Base-by-base conservation (phyloP, 2,888 invertebrate genomes). In the Fragum sueziense region DNA sequence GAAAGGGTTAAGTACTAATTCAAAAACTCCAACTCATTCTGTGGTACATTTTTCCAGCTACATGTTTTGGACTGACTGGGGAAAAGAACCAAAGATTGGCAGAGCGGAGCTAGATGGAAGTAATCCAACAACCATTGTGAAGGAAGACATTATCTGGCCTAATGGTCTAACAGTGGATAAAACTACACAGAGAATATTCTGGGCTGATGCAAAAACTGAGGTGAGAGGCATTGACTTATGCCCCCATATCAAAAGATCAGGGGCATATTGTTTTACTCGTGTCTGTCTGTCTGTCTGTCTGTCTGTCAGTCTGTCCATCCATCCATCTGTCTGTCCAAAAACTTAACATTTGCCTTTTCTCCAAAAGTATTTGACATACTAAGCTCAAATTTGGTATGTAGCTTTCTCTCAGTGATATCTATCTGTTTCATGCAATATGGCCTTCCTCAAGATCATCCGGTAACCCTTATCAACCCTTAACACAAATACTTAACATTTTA, bases 11-110 rank as follows among this genome's bases (percentile, higher is more conserved):
- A n/a, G n/a, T n/a, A n/a, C 41, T 41, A 17, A 41, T 41, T 41
- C 17, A n/a, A n/a, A n/a, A n/a, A n/a, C n/a, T n/a, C n/a, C n/a
- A n/a, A n/a, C n/a, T n/a, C n/a, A n/a, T n/a, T n/a, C n/a, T n/a
- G n/a, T n/a, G n/a, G n/a, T n/a, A n/a, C n/a, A n/a, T 27, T 11
- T 57, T 62, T 75, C 9, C 73, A 91, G 91, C 11, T 98, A 98
- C 97, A 97, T 99, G 96, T 99, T 97, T 94, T 99, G 98, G 98
- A 97, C 97, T 0, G 99, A 99, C 93, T 99, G 99, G 99, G 99
- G 99, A 17, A 96, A 96, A 86, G 95, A 95, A 67, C 97, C 98
- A 17, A 96, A 97, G 91, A 99, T 99, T 88, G 99, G 99, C 93
- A 95, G 97, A 70, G 97, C 98, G 61, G 98, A 98, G 77, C 97